Base-by-base conservation (phyloP, 2,797 vertebrate species). In the Crypturellus tataupa region DNA sequence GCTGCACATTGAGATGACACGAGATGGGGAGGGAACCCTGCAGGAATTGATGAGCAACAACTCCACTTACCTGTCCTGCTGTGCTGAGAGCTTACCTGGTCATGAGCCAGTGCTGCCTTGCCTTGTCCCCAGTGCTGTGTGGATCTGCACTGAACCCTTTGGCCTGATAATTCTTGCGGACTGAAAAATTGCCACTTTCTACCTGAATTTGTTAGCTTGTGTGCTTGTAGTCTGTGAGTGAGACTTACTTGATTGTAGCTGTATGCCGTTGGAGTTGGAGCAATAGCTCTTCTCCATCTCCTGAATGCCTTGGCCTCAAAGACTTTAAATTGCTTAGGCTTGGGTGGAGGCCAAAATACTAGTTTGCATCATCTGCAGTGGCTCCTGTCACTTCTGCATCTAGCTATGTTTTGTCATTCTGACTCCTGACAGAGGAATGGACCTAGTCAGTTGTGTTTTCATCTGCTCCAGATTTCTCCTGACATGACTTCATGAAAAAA, bases 211-310 rank as follows among this genome's bases (percentile, higher is more conserved):
- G 95, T 97, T 97, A 97, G 98, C 98, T 98, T 98, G 97, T 99
- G 98, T 98, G 99, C 98, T 98, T 98, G 98, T 98, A 98, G 98
- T 98, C 98, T 98, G 98, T 98, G 98, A 98, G 98, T 98, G 98
- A 98, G 98, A 98, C 97, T 96, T 97, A 95, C 93, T 94, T 95
- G 97, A 97, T 95, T 96, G 96, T 97, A 97, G 97, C 97, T 97
- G 97, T 96, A 97, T 96, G 97, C 97, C 4, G 93, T 97, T 92
- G 96, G 86, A 97, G 93, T 92, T 93, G 97, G 94, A 97, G 95
- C 96, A 89, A 94, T 88, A 95, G 97, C 95, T 93, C 89, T 96
- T 92, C 87, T 92, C 97, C 96, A 93, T 62, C 92, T 95, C 93
- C 88, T 93, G 93, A 96, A 97, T 97, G 95, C 97, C 94, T 97